Evolutionary conservation across 2,888 invertebrate genomes (phyloP).

Genomic region (Apocheima hispidaria): DNA sequence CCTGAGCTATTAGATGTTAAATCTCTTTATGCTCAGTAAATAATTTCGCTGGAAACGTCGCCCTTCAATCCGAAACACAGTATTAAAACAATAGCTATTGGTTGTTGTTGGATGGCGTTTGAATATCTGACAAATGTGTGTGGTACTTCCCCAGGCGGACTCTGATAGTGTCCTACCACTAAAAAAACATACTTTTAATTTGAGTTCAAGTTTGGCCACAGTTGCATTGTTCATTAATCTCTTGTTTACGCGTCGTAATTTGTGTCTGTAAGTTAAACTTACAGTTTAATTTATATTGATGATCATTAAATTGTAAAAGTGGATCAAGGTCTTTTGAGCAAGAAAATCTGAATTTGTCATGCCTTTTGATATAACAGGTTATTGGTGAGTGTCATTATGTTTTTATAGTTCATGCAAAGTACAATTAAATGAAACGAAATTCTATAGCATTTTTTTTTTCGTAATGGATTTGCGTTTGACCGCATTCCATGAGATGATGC

Average conservation of each 20-base stretch:
- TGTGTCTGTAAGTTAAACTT: slow-evolving; percentile 4
- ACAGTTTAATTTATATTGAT: slow-evolving; percentile 4
- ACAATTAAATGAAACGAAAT: slow-evolving; percentile 14
- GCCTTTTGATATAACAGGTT: slow-evolving; percentile 41
- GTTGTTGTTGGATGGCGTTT: too few species aligned
- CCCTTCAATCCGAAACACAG: too few species aligned
- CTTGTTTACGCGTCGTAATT: neutral
- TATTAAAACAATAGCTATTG: too few species aligned
- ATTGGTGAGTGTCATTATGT: slow-evolving; percentile 17
- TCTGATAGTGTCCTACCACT: too few species aligned
- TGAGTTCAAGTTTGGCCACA: neutral
- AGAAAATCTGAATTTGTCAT: slow-evolving; percentile 50
- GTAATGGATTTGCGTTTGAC: too few species aligned
- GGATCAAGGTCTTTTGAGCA: slow-evolving; percentile 51
- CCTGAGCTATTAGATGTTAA: too few species aligned
- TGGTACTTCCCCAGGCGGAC: too few species aligned
- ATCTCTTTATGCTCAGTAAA: too few species aligned
- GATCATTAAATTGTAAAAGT: slow-evolving; percentile 46
- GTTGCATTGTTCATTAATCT: neutral
- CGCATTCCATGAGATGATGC: too few species aligned
- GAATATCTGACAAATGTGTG: too few species aligned
- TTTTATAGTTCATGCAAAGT: slow-evolving; percentile 32
- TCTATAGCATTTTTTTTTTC: neutral
- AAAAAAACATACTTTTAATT: neutral
- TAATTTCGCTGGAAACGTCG: too few species aligned